Percentiles rank a stretch among this genome's conserved stretches.
Evolutionary conservation across 2,113 vertebrate species (phyloP).

Genomic region (Gallinago media): DNA sequence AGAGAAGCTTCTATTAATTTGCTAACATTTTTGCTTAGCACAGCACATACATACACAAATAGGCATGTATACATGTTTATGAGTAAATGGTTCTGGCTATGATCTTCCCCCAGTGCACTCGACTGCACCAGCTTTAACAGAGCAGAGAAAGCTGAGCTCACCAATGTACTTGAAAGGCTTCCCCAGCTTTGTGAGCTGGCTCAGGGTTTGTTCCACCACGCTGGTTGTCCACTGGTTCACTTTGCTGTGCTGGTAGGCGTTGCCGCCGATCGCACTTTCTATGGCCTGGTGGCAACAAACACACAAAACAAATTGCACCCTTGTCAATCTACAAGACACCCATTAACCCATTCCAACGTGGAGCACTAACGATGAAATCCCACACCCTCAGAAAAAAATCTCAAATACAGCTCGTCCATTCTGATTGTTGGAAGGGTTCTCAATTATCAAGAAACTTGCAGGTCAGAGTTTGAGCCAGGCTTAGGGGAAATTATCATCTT

Average conservation of each 20-base stretch:
- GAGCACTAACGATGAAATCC: not conserved
- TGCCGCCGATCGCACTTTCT: conserved; percentile 88
- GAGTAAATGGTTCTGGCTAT: not conserved
- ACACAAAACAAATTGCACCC: not conserved
- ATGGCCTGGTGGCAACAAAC: conserved; percentile 78
- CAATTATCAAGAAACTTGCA: not conserved
- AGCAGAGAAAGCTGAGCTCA: conserved; percentile 44
- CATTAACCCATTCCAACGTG: not conserved
- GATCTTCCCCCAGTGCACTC: not conserved
- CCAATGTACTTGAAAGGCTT: conserved; percentile 97
- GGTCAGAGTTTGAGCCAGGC: not conserved
- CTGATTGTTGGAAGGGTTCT: not conserved
- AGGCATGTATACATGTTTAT: not conserved
- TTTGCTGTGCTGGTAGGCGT: conserved; percentile 90
- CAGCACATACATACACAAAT: not conserved
- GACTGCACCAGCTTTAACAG: not conserved
- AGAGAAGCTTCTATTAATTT: conserved; percentile 18
- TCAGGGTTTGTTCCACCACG: conserved; percentile 91
- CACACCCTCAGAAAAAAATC: not conserved
- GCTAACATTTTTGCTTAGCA: not conserved
- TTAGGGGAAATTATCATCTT: not conserved
- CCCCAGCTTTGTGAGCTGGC: conserved; percentile 92
- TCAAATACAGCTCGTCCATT: not conserved
- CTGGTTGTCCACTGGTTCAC: conserved; percentile 93
- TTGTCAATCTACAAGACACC: not conserved